Percentiles rank a stretch among this genome's conserved stretches.
phyloP scores from a whole-genome alignment of 2,888 invertebrate genomes.

The Spilosoma lubricipeda region DNA sequence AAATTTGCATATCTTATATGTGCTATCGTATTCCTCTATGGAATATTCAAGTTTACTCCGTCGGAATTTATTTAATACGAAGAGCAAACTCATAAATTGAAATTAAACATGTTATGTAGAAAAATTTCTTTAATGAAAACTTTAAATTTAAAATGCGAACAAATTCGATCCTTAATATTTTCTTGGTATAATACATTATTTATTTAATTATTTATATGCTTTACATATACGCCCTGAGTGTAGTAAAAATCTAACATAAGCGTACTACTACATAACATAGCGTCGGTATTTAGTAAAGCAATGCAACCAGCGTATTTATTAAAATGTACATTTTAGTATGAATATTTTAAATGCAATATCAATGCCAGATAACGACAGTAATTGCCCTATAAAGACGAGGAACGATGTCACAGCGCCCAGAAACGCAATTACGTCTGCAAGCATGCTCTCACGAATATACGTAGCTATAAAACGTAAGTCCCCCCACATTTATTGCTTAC shows the following conservation, averaged over 20 bases:
- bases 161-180: constrained; percentile 51
- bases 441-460: constrained; percentile 76
- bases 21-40: constrained; percentile 57
- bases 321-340: constrained; percentile 72
- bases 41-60: constrained; percentile 63
- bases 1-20: constrained; percentile 66
- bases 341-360: constrained; percentile 84
- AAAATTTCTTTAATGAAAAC: constrained; percentile 54
- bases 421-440: constrained; percentile 78
- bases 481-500: constrained; percentile 71
- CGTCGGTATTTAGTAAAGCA: constrained; percentile 63
- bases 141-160: constrained; percentile 51
- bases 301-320: constrained; percentile 76
- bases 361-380: constrained; percentile 84
- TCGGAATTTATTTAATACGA: constrained; percentile 54
- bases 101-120: constrained; percentile 41
- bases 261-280: constrained; percentile 56
- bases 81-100: constrained; percentile 36
- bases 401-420: constrained; percentile 82
- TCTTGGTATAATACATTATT: constrained; percentile 38
- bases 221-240: constrained; percentile 53
- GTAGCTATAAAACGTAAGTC: constrained; percentile 72
- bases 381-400: constrained; percentile 84
- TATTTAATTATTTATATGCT: constrained; percentile 54
- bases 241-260: too few relatives aligned